Base-by-base conservation (phyloP, 1,140 invertebrate species). In the Stenopsyche tienmushanensis region DNA sequence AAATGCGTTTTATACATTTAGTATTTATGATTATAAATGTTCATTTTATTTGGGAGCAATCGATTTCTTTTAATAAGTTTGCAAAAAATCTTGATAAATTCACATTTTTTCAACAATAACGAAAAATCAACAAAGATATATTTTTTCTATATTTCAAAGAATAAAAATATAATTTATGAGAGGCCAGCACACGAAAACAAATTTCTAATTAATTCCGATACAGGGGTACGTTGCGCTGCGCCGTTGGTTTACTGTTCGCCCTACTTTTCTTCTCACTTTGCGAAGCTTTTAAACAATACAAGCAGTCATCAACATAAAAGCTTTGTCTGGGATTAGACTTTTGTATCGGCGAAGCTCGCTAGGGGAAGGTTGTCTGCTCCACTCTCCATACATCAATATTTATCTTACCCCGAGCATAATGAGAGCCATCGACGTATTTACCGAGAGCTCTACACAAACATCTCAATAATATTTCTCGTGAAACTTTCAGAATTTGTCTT, bases 301-400 rank as follows among this genome's bases (percentile, higher is more conserved):
- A 60, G 41, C 50, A 66, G 65, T 60, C 57, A 66, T 66, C 65
- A 66, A 62, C 65, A 66, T 62, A 66, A 66, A 66, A 66, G 65
- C 65, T 53, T 59, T 60, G 64, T 60, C 55, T 50, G 49, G 57
- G 65, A 66, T 66, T 66, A 66, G 58, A 62, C 49, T 62, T 47
- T 60, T 60, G 50, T 45, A 34, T 20, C 54, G 41, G n/a, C n/a
- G n/a, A n/a, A n/a, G 41, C 50, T 52, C 49, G 62, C 20, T 13
- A 15, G 21, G 23, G 44, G 26, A 20, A 53, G 58, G 24, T 15
- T 25, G 39, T 59, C 65, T 29, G 24, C 13, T 64, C 47, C 29
- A 42, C 55, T 58, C 55, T 50, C 47, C 60, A 60, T 62, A 62
- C 45, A 53, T 64, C 44, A 64, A 64, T 64, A 64, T 64, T 64